Conservation (phyloP, 2,113 vertebrate species). For the Micronycteris hirsuta region DNA sequence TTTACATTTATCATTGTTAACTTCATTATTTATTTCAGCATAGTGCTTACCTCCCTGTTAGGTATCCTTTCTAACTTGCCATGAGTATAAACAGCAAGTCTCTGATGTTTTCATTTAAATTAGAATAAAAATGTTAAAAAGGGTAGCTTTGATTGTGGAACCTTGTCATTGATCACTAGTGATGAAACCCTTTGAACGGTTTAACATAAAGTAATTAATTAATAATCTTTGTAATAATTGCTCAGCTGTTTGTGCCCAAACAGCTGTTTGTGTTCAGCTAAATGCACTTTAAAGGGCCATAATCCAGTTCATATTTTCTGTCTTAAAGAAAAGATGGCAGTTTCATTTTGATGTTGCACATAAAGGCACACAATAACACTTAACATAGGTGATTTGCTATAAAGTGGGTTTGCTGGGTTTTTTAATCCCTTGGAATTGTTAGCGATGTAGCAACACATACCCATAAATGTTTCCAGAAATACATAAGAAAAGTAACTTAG, state of each 20-base stretch:
- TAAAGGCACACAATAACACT: neutral
- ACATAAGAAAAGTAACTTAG: neutral
- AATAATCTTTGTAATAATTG: neutral
- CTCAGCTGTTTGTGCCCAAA: neutral
- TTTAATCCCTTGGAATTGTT: neutral
- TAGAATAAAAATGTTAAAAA: neutral
- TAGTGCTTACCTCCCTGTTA: neutral
- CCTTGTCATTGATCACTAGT: neutral
- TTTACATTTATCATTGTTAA: neutral
- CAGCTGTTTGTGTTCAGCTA: neutral
- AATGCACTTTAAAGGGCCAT: neutral
- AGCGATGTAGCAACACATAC: neutral
- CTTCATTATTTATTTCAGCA: neutral
- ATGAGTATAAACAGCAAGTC: neutral
- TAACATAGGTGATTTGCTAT: neutral
- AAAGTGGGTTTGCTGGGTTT: neutral
- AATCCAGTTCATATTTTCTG: neutral
- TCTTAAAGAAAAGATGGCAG: neutral
- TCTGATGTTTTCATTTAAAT: neutral
- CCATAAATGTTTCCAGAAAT: neutral
- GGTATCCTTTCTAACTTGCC: neutral
- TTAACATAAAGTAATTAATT: neutral
- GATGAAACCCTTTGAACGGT: neutral
- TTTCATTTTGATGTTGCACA: neutral
- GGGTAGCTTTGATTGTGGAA: neutral